Evolutionary conservation across 35 echinoderm and acorn worm species (phyloP).

Genomic region (Acanthaster planci): DNA sequence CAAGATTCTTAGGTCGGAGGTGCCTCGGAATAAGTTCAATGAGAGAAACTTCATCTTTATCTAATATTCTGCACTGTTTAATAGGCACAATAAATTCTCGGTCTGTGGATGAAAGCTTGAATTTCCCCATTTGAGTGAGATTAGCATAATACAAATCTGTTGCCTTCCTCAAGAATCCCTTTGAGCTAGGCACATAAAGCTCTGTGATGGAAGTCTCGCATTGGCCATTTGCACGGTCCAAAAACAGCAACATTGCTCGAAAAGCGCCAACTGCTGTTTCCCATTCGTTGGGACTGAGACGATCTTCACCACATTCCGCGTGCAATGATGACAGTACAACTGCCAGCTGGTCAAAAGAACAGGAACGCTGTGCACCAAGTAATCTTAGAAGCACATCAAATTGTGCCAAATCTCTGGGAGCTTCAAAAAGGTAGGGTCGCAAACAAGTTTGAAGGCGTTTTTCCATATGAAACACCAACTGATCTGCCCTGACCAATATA

Average conservation of each 20-base stretch:
- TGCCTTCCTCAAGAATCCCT: background rate
- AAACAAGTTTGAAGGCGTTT: background rate
- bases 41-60: background rate
- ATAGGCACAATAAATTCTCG: constrained; percentile 19
- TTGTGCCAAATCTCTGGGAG: constrained; percentile 11
- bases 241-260: background rate
- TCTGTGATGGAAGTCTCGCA: background rate
- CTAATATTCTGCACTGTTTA: constrained; percentile 27
- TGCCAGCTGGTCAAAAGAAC: constrained; percentile 31
- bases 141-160: constrained; percentile 21
- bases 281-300: background rate
- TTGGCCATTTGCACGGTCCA: background rate
- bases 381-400: background rate
- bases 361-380: background rate
- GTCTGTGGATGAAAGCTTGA: background rate
- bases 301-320: background rate
- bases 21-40: constrained; percentile 20
- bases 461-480: constrained; percentile 21
- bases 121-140: background rate
- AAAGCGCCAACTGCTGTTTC: background rate
- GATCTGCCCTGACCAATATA: constrained; percentile 2
- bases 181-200: constrained; percentile 11
- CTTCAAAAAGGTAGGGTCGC: constrained; percentile 21
- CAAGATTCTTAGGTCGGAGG: constrained; percentile 22
- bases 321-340: background rate